These are phyloP conservation scores for Sinodicranocentrus sp. DNA, from an alignment of 2,888 invertebrate species.

Conservation along the genomic window DNA sequence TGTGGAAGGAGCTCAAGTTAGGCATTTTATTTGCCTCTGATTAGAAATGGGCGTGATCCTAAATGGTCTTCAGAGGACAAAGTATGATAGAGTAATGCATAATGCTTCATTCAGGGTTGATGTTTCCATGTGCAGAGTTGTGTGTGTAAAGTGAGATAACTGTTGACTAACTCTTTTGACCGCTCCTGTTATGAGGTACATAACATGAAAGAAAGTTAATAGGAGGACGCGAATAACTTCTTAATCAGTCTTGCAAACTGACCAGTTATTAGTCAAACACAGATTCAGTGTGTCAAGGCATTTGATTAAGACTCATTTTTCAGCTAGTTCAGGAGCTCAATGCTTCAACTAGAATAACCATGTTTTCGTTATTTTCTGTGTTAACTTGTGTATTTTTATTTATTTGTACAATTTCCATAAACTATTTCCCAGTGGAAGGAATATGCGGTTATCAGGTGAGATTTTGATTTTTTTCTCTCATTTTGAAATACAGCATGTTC, in stretches of 20 bases:
- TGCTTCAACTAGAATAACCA: conserved; percentile 4
- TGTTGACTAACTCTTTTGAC: too few relatives aligned
- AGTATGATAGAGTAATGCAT: conserved; percentile 9
- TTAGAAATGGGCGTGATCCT: conserved; percentile 43
- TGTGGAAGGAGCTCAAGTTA: not conserved
- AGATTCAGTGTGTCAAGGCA: not conserved
- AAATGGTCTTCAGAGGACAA: conserved; percentile 30
- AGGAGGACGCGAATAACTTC: not conserved
- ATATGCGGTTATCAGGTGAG: conserved; percentile 66
- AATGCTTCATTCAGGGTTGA: conserved; percentile 14
- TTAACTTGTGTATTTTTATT: not conserved
- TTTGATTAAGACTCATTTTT: not conserved
- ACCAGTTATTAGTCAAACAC: not conserved
- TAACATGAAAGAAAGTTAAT: not conserved
- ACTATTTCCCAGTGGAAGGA: conserved; percentile 21
- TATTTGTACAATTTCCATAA: not conserved
- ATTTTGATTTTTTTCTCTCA: not conserved
- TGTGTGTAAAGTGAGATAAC: conserved; percentile 8
- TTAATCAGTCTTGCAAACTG: not conserved
- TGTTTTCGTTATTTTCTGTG: not conserved
- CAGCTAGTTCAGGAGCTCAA: not conserved
- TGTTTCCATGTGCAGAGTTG: conserved; percentile 1
- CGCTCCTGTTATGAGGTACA: not conserved
- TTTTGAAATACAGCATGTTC: not conserved
- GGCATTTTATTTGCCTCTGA: not conserved